Percentiles rank a stretch among this genome's conserved stretches.
Conservation (phyloP, 2,888 invertebrate species). For the Lepidonotus clava region DNA sequence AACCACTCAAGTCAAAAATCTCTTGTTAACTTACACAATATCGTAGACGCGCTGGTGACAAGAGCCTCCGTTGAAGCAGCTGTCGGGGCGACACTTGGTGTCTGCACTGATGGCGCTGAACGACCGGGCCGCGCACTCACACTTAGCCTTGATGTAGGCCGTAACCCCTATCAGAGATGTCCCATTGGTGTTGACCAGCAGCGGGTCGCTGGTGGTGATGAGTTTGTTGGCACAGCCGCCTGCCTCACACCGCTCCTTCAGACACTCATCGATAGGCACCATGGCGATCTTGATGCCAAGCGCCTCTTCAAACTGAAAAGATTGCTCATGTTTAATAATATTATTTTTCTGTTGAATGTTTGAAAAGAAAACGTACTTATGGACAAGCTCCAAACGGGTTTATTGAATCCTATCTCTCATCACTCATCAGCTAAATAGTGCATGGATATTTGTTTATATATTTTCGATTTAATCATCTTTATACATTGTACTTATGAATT, state of each 20-base stretch:
- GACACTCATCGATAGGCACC: slow-evolving; percentile 91
- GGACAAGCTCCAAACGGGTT: too few species aligned
- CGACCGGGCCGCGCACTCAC: slow-evolving; percentile 95
- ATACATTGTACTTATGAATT: too few species aligned
- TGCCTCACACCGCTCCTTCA: slow-evolving; percentile 75
- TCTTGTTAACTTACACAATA: slow-evolving; percentile 61
- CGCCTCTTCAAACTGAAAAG: slow-evolving; percentile 83
- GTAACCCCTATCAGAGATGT: slow-evolving; percentile 97
- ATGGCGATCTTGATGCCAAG: slow-evolving; percentile 98
- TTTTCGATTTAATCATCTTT: too few species aligned
- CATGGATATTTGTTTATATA: too few species aligned
- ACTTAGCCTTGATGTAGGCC: slow-evolving; percentile 94
- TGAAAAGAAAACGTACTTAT: too few species aligned
- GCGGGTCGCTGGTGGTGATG: slow-evolving; percentile 81
- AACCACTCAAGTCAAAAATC: too few species aligned
- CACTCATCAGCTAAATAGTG: too few species aligned
- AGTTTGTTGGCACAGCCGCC: slow-evolving; percentile 97
- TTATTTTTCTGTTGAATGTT: too few species aligned
- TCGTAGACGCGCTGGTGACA: slow-evolving; percentile 84
- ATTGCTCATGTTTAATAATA: too few species aligned
- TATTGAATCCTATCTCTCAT: too few species aligned
- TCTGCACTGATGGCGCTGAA: slow-evolving; percentile 89
- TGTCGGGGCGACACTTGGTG: slow-evolving; percentile 84
- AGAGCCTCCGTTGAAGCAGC: slow-evolving; percentile 96
- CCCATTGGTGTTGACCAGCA: slow-evolving; percentile 97